phyloP scores from a whole-genome alignment of 2,797 vertebrate species.

The Poecile montanus region DNA sequence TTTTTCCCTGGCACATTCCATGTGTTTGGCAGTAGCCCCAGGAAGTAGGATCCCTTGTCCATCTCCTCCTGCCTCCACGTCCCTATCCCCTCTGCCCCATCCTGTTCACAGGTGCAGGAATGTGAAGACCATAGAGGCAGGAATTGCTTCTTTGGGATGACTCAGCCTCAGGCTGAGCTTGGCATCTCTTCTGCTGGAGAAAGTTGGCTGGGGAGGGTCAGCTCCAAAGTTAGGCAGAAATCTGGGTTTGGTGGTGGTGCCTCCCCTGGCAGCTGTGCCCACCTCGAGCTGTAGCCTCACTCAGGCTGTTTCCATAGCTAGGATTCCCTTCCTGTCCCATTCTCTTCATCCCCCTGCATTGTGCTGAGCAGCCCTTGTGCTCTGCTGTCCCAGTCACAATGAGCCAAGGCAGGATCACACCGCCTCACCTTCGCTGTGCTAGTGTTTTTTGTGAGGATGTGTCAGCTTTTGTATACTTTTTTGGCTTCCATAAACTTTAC shows the following conservation, averaged over 20 bases:
- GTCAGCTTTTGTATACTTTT: neutral
- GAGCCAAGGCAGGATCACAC: neutral
- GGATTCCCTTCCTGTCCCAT: neutral
- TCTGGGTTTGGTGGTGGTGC: neutral
- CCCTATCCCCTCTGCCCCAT: neutral
- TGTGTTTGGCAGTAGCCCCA: neutral
- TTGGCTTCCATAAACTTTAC: neutral
- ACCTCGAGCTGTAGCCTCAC: neutral
- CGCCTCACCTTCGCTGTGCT: neutral
- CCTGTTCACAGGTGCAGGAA: neutral
- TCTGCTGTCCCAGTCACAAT: rapidly evolving
- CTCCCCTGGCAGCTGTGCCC: neutral
- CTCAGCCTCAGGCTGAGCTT: neutral
- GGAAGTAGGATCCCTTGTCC: neutral
- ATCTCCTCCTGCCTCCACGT: neutral
- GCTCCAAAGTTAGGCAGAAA: neutral
- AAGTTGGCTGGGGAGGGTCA: neutral
- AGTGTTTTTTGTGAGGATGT: neutral
- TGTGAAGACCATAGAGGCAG: neutral
- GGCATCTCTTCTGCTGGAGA: neutral
- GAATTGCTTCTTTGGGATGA: neutral
- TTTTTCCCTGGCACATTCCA: neutral
- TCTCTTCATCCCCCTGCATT: neutral
- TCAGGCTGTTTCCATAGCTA: neutral
- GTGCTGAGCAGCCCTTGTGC: neutral